These are phyloP conservation scores for Hirundichthys speculiger DNA, from an alignment of 2,113 vertebrate species.

Conservation along the genomic window DNA sequence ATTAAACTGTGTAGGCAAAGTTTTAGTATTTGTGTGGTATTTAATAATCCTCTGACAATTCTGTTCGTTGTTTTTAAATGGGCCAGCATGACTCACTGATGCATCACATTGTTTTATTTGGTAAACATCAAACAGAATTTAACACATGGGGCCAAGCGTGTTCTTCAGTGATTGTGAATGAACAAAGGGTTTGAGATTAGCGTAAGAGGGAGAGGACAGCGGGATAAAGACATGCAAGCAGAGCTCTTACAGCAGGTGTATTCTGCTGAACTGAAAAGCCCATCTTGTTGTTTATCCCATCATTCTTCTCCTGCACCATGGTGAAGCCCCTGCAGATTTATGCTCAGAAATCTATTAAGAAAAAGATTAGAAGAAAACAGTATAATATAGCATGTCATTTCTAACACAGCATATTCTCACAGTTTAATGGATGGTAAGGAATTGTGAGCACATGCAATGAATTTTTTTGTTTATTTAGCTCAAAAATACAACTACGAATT, in stretches of 20 bases:
- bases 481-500: slow-evolving; percentile 1
- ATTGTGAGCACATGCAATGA: slow-evolving; percentile 1
- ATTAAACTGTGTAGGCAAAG: slow-evolving; percentile 1
- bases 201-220: slow-evolving; percentile 41
- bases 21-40: slow-evolving; percentile 1
- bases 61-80: slow-evolving; percentile 12
- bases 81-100: slow-evolving; percentile 32
- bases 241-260: slow-evolving; percentile 64
- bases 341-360: slow-evolving; percentile 28
- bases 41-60: slow-evolving; percentile 15
- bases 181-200: slow-evolving; percentile 52
- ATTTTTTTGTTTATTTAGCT: not conserved
- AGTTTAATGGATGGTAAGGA: not conserved
- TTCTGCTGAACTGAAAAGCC: slow-evolving; percentile 45
- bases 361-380: slow-evolving; percentile 19
- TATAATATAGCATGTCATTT: not conserved
- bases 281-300: slow-evolving; percentile 45
- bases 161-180: slow-evolving; percentile 41
- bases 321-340: slow-evolving; percentile 41
- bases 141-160: slow-evolving; percentile 31
- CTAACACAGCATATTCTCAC: slow-evolving; percentile 13
- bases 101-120: slow-evolving; percentile 32
- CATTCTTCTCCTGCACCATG: slow-evolving; percentile 54
- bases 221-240: slow-evolving; percentile 27
- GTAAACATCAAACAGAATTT: slow-evolving; percentile 40